Evolutionary conservation across 2,113 vertebrate species (phyloP), one percentile per base, ranked within the genome.

Genomic region (Nycticryphes semicollaris): DNA sequence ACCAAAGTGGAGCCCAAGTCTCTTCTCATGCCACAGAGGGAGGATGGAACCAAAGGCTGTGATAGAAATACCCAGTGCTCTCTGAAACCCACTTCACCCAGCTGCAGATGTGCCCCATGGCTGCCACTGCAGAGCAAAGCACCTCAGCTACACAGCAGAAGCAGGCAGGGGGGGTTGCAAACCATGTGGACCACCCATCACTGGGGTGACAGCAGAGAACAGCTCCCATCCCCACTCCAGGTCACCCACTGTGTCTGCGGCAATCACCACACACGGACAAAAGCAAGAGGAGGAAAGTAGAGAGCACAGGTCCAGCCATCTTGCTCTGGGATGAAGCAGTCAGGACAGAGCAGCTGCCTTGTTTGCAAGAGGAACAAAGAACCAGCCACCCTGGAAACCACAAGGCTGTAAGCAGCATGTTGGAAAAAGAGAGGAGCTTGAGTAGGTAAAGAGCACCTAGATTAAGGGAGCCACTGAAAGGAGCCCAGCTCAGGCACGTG

Each of bases 231-330:
- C 60, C 59, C 19, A 1, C 23, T 20, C 37, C 56, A 64, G 45
- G 57, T 60, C 59, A 47, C 45, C 39, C 4, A 1, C 67, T 69
- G 66, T 23, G 59, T 10, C 47, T 30, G 30, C 3, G 1, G 48
- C 62, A 39, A n/a, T 13, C 47, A 28, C 16, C 2, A 2, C 45
- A 25, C 4, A 0, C 1, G 2, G 74, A 33, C 9, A 68, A 57
- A 41, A 24, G 47, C 51, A n/a, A 53, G 45, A n/a, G 3, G 50
- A 43, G 35, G 63, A 56, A 80, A 31, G 35, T 3, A 14, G 33
- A 66, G 27, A 41, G 15, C 41, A 39, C 0, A 1, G 37, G 47
- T 25, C 62, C 62, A 77, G 54, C 17, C 10, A 4, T 51, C 72
- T 77, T 19, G 11, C 7, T 2, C 33, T 47, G 70, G 28, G 53